These are phyloP conservation scores for Urosaurus nigricauda DNA, from an alignment of 2,797 vertebrate genomes.

Conservation along the genomic window DNA sequence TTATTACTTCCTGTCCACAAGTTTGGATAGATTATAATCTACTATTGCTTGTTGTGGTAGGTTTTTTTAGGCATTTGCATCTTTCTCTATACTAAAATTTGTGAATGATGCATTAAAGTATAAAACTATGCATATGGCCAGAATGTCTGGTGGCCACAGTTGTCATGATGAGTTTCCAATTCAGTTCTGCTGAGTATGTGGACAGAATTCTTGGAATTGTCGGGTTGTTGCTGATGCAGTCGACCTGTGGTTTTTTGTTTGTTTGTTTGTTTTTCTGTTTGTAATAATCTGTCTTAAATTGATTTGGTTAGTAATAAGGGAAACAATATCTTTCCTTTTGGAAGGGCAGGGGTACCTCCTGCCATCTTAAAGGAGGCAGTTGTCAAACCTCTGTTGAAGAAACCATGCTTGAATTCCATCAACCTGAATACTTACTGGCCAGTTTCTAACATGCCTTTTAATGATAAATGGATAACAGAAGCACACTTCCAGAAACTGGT, in stretches of 20 bases:
- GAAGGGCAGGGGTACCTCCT: background rate
- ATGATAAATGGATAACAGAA: background rate
- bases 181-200: background rate
- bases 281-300: background rate
- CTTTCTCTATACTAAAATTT: background rate
- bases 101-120: background rate
- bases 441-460: background rate
- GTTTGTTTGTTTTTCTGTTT: background rate
- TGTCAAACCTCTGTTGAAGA: background rate
- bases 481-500: background rate
- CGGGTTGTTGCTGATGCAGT: slow-evolving; percentile 1
- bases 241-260: background rate
- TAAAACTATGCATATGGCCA: too few relatives aligned
- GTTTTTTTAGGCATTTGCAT: background rate
- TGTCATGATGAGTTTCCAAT: background rate
- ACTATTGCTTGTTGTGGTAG: background rate
- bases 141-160: background rate
- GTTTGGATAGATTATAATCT: background rate
- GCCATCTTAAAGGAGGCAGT: background rate
- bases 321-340: background rate
- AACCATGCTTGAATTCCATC: background rate
- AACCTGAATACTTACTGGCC: background rate
- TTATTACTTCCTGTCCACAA: background rate
- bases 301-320: background rate
- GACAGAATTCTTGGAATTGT: background rate